Base-by-base conservation (phyloP, 2,888 invertebrate genomes). In the Noctua janthe region DNA sequence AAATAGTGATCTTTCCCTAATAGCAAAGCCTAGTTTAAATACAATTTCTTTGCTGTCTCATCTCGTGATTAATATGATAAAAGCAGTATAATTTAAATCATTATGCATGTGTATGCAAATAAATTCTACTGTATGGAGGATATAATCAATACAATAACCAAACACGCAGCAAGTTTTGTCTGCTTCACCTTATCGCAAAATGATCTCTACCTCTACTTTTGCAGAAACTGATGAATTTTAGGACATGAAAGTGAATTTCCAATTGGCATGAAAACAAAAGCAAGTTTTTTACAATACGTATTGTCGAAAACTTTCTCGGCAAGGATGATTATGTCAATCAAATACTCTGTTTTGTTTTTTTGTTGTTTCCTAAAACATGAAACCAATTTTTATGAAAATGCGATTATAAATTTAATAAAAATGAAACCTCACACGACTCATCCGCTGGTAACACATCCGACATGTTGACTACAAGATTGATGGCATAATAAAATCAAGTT, bases 401-500 rank as follows among this genome's bases (percentile, higher is more conserved):
- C 71, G 70, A 81, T 87, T 81, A 86, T 83, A 87, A 88, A 86
- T 90, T 83, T 87, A 87, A 85, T 90, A 88, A 87, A 29, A 85
- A 89, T 78, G 86, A 90, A 94, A 95, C 94, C 95, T 93, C 95
- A 94, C 94, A 95, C 94, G 93, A 93, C 82, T 92, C 87, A 80
- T 89, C 87, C 87, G 88, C 78, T 85, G 85, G 86, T 83, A 87
- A 91, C 88, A 88, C 89, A 91, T 92, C 91, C 92, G 90, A 92
- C 91, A 92, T 89, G 91, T 92, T 92, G 92, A 92, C 91, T 92
- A 94, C 93, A 96, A 97, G 97, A 97, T 96, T 96, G 97, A 97
- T 97, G 95, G 93, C 91, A 95, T 93, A 95, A 96, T 96, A 96
- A 96, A 96, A 94, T 93, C 92, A 94, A 92, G 92, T 93, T 96